phyloP scores from a whole-genome alignment of 2,797 vertebrate species.

The Alosa sapidissima region DNA sequence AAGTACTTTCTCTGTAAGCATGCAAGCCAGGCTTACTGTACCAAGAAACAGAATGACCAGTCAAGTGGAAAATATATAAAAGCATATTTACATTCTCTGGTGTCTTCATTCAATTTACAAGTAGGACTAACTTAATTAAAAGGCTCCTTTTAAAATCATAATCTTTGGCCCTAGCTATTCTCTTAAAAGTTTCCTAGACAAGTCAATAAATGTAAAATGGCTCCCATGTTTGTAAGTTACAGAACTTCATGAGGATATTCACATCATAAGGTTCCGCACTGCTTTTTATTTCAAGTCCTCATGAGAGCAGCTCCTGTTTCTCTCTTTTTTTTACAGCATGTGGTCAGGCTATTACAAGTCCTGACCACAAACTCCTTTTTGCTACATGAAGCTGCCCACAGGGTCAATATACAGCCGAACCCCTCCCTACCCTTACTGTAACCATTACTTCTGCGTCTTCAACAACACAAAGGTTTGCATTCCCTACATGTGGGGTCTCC shows the following conservation, averaged over 20 bases:
- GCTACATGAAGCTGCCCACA: slow-evolving; percentile 1
- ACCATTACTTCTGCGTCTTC: not conserved
- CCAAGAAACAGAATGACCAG: slow-evolving; percentile 22
- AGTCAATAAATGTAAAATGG: not conserved
- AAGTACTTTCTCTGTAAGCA: slow-evolving; percentile 36
- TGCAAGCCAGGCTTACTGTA: slow-evolving; percentile 26
- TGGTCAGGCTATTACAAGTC: not conserved
- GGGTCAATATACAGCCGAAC: not conserved
- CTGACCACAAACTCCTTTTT: not conserved
- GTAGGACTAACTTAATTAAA: not conserved
- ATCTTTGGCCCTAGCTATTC: not conserved
- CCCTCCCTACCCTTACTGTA: not conserved
- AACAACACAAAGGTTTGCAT: not conserved
- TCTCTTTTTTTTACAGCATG: not conserved
- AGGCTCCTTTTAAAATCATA: not conserved
- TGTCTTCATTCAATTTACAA: slow-evolving; percentile 9
- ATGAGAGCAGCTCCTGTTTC: not conserved
- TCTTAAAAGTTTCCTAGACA: not conserved
- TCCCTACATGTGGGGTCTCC: not conserved
- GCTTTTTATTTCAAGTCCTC: not conserved
- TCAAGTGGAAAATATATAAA: slow-evolving; percentile 62
- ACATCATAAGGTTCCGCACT: not conserved
- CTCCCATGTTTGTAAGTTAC: not conserved
- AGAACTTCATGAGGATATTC: not conserved
- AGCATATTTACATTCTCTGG: not conserved